Conservation (phyloP, 37 sponge, comb jelly and placozoan genomes). For the Ianthella basta region DNA sequence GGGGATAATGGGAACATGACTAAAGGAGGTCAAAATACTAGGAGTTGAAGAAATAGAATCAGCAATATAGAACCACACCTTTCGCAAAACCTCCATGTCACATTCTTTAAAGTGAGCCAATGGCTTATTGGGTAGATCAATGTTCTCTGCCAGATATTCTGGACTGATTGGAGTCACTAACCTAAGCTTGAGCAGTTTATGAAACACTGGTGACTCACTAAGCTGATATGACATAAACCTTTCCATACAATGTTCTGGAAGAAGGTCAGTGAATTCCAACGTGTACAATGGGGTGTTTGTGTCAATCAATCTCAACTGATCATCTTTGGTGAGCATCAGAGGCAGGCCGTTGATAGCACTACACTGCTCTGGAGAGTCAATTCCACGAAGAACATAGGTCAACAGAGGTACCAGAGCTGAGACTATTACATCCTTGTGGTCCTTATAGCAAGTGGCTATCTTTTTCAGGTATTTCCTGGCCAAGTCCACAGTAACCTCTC, state of each 20-base stretch:
- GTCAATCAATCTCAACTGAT: neutral
- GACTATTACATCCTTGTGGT: constrained; percentile 18
- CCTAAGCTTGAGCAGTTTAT: neutral
- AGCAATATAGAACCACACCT: neutral
- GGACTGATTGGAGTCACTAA: constrained; percentile 30
- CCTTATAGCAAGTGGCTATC: neutral
- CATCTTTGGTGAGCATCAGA: constrained; percentile 40
- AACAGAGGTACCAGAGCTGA: constrained; percentile 20
- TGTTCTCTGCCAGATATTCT: constrained; percentile 37
- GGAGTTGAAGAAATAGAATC: neutral
- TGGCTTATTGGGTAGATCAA: constrained; percentile 23
- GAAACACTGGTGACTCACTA: neutral
- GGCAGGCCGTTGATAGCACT: constrained; percentile 11
- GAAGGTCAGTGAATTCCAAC: neutral
- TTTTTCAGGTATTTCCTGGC: constrained; percentile 3
- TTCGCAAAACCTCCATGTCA: neutral
- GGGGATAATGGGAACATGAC: neutral
- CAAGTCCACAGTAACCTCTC: constrained; percentile 6
- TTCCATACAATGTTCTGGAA: neutral
- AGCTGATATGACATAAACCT: neutral
- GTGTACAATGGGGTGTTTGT: neutral
- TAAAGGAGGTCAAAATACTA: neutral
- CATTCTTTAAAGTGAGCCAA: neutral
- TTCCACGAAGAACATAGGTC: constrained; percentile 1
- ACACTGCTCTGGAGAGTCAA: neutral